Evolutionary conservation across 2,113 vertebrate species (phyloP).

Genomic region (Percina caprodes): DNA sequence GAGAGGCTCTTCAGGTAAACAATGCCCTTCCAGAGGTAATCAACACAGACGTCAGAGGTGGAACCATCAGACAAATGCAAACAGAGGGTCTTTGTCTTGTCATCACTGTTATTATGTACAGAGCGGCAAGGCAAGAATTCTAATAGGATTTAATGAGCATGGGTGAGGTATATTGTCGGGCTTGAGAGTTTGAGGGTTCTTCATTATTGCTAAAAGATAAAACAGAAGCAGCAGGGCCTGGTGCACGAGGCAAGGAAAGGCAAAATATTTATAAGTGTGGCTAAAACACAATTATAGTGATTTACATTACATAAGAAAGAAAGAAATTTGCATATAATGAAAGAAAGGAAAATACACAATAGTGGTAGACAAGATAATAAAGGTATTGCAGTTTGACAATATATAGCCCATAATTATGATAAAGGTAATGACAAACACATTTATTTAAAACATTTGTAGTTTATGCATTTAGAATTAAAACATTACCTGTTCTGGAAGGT

Average conservation of each 20-base stretch:
- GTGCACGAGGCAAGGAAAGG: not conserved
- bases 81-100: not conserved
- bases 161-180: conserved; percentile 3
- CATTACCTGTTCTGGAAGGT: conserved; percentile 82
- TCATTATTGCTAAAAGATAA: conserved; percentile 31
- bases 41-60: conserved; percentile 11
- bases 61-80: conserved; percentile 46
- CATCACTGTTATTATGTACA: conserved; percentile 12
- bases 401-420: not conserved
- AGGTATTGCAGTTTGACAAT: not conserved
- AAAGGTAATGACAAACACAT: not conserved
- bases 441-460: not conserved
- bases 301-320: not conserved
- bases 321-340: not conserved
- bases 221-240: not conserved
- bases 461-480: not conserved
- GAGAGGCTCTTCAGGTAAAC: conserved; percentile 32
- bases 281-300: not conserved
- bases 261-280: not conserved
- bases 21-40: conserved; percentile 23
- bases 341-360: not conserved
- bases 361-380: not conserved
- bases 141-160: conserved; percentile 34
- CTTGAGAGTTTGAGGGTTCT: conserved; percentile 10
- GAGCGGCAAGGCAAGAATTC: conserved; percentile 18